Percentiles rank a stretch among this genome's conserved stretches.
Conservation (phyloP, 1,140 invertebrate species). For the Ylistrum balloti region DNA sequence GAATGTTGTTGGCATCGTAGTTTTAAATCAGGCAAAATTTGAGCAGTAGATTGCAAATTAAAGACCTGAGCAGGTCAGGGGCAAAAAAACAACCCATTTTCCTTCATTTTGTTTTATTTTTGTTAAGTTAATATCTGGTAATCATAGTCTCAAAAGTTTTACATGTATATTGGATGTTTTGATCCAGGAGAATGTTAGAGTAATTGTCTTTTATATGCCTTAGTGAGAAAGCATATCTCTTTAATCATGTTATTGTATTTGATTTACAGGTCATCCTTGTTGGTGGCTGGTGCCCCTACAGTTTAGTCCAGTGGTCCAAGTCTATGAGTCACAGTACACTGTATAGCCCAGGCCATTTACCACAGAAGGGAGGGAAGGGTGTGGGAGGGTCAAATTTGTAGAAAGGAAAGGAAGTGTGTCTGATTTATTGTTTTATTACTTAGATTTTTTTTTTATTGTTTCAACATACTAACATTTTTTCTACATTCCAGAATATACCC, state of each 20-base stretch:
- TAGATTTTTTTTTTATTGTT: not conserved
- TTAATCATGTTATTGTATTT: not conserved
- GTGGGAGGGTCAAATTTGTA: not conserved
- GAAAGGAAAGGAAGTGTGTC: not conserved
- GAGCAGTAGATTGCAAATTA: too few relatives aligned
- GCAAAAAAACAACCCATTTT: too few relatives aligned
- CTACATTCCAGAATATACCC: not conserved
- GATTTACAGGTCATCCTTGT: slow-evolving; percentile 71
- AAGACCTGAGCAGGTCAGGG: too few relatives aligned
- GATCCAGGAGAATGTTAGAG: too few relatives aligned
- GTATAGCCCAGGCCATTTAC: slow-evolving; percentile 11
- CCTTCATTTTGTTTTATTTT: too few relatives aligned
- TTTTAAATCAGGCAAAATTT: too few relatives aligned
- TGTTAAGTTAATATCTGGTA: too few relatives aligned
- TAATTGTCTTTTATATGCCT: too few relatives aligned
- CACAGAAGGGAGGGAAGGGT: not conserved
- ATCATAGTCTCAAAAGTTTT: too few relatives aligned
- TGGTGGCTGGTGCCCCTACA: slow-evolving; percentile 75
- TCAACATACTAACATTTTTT: not conserved
- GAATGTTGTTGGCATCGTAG: too few relatives aligned
- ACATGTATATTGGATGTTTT: too few relatives aligned
- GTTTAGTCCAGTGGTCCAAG: slow-evolving; percentile 53
- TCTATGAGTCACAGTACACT: slow-evolving; percentile 4
- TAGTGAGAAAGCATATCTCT: too few relatives aligned
- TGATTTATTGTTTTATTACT: not conserved